Evolutionary conservation across 1,140 invertebrate species (phyloP), one percentile per base, ranked within the genome.

Genomic region (Ips typographus): DNA sequence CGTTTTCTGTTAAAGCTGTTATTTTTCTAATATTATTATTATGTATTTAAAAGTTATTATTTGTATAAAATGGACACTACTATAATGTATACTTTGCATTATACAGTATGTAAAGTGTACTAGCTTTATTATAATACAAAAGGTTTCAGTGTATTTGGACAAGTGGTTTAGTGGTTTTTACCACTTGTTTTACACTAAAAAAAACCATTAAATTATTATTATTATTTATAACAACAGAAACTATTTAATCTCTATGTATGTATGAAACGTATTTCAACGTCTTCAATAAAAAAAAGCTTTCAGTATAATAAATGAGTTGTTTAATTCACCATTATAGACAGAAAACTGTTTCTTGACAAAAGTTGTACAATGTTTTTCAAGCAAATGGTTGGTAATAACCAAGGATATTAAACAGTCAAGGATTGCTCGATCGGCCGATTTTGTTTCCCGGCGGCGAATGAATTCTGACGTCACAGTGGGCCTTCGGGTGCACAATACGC

Each of bases 21-120:
- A 74, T 73, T 77, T 76, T 75, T 75, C 74, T 72, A 71, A 73
- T 72, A 73, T 74, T 75, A 76, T 77, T 74, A 72, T 76, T 71
- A 73, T 73, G 76, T 76, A 74, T 71, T 73, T 70, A 74, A 76
- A 76, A 72, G 56, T 63, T 66, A 72, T 72, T 69, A 73, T 75
- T 75, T 74, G 77, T 77, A 76, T 72, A 76, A 77, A 76, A 68
- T 65, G 71, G 65, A 73, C 61, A 67, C 71, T 60, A 69, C 56
- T 70, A 65, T 65, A 73, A 74, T 52, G 66, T 71, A 74, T 49
- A 49, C 7, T 49, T 49, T 8, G 3, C 3, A 49, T 49, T 49
- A 3, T 49, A 49, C 22, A 8, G 44, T 8, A 49, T 49, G 7
- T 22, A 22, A 22, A 0, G 22, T 49, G 66, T 72, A 60, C 47